Evolutionary conservation across 2,797 vertebrate genomes (phyloP), one percentile per base, ranked within the genome.

Genomic region (Remorina albescens): DNA sequence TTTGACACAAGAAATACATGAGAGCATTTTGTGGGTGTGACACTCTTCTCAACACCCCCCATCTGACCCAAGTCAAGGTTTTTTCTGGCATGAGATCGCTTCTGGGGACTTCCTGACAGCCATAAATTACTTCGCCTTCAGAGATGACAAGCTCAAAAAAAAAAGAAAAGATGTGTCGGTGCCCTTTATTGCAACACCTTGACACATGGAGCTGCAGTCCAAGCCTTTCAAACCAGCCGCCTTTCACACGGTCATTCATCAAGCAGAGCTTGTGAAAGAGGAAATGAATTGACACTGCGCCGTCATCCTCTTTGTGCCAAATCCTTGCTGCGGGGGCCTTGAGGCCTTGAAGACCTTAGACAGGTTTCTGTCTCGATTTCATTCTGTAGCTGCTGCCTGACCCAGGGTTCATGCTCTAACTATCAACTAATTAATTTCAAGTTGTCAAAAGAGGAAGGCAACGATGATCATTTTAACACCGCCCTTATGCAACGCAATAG

Each of bases 231-330:
- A 78, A 58, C 41, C 49, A 71, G 69, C 58, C 37, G 55, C 69
- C 71, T 81, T 90, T 85, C 84, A 84, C 85, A 89, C 68, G 74
- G 84, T 76, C 86, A 83, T 91, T 85, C 79, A 87, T 87, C 88
- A 89, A 73, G 61, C 64, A 2, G 46, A 78, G 77, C 60, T 75
- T 69, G 80, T 49, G 76, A 83, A 78, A 82, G 71, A 88, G 89
- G 88, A 92, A 88, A 78, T 75, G 47, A 82, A 80, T 71, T 88
- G 89, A 88, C 84, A 87, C 70, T 55, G 83, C 67, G 34, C 61
- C 59, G 36, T 83, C 86, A 84, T 83, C 65, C 68, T 84, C 71
- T 88, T 89, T 87, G 82, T 86, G 89, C 91, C 86, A 87, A 79
- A 78, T 76, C 75, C 71, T 56, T 62, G 74, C 58, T 65, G 82